Conservation (phyloP, 1,140 invertebrate species). For the Rhyacophila brunnea region DNA sequence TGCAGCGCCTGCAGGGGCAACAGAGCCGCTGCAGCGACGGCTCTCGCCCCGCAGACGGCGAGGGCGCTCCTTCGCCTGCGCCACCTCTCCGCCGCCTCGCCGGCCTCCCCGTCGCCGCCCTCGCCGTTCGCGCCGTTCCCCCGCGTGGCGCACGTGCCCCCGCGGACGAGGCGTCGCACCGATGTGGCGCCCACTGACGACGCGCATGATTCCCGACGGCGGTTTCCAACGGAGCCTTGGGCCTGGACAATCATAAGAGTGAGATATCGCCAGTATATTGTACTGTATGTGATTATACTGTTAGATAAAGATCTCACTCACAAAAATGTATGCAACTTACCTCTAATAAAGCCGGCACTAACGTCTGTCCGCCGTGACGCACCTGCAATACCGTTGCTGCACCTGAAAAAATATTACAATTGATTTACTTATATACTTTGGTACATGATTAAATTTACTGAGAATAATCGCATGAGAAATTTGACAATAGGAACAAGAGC, state of each 20-base stretch:
- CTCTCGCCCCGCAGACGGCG: conserved; percentile 56
- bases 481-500: too few species aligned
- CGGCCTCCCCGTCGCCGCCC: conserved; percentile 45
- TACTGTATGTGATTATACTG: too few species aligned
- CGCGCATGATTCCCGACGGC: conserved; percentile 62
- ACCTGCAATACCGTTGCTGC: conserved; percentile 20
- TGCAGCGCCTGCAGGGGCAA: conserved; percentile 61
- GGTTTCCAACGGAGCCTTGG: conserved; percentile 39
- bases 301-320: too few species aligned
- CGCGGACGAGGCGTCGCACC: conserved; percentile 61
- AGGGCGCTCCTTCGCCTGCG: conserved; percentile 48
- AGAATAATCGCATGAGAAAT: too few species aligned
- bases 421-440: too few species aligned
- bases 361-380: conserved; percentile 3
- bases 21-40: conserved; percentile 62
- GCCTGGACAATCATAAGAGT: too few species aligned
- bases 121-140: conserved; percentile 49
- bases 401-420: conserved; percentile 10
- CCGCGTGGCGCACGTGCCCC: conserved; percentile 44
- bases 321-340: conserved; percentile 1
- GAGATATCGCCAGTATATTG: too few species aligned
- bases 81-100: conserved; percentile 53
- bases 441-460: too few species aligned
- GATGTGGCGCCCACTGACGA: conserved; percentile 69
- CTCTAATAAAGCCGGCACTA: conserved; percentile 18